These are phyloP conservation scores for Ostrea denselamellosa DNA, from an alignment of 1,140 invertebrate species.

Conservation along the genomic window DNA sequence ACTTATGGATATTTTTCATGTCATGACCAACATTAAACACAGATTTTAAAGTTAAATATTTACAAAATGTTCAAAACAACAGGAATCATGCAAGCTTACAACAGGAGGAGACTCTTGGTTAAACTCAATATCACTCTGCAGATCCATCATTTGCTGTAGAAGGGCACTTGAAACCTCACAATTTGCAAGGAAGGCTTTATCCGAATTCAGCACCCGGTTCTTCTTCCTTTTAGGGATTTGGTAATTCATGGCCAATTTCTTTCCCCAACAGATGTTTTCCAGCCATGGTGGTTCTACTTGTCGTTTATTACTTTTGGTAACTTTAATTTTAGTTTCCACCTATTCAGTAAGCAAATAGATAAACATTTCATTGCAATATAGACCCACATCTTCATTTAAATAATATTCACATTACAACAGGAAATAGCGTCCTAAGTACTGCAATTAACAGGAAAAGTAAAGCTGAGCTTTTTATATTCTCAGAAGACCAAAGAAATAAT, in stretches of 20 bases:
- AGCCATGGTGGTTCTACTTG: constrained; percentile 62
- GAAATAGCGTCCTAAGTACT: no score
- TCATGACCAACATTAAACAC: not conserved
- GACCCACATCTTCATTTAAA: no score
- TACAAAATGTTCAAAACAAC: not conserved
- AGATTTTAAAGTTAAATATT: not conserved
- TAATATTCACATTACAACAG: no score
- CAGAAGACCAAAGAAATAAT: no score
- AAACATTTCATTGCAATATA: not conserved
- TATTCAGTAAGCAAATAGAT: not conserved
- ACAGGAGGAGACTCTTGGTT: not conserved
- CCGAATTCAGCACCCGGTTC: constrained; percentile 52
- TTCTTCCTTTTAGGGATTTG: constrained; percentile 52
- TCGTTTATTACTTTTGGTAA: constrained; percentile 42
- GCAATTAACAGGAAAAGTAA: no score
- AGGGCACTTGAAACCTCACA: constrained; percentile 45
- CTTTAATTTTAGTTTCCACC: not conserved
- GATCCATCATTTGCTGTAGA: constrained; percentile 53
- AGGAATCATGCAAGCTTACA: not conserved
- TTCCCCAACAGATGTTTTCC: constrained; percentile 59
- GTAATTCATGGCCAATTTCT: constrained; percentile 59
- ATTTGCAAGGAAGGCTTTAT: constrained; percentile 52
- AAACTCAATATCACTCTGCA: constrained; percentile 48
- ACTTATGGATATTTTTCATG: not conserved
- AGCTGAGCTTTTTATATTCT: no score